Conservation (phyloP, 2,797 vertebrate species). For the Xenopus petersii region DNA sequence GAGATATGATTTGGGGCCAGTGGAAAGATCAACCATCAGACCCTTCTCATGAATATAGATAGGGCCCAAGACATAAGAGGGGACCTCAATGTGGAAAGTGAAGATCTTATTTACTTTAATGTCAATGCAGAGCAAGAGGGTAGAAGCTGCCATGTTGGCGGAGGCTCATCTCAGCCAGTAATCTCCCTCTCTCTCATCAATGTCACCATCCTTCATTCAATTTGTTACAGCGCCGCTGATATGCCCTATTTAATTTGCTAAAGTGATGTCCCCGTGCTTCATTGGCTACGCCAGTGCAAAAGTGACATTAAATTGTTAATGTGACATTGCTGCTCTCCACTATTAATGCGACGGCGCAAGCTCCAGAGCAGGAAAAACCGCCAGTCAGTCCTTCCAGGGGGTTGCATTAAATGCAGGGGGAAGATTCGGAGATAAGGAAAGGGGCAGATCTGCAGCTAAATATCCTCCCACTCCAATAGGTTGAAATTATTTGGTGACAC, state of each 20-base stretch:
- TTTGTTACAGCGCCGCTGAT: conserved; percentile 36
- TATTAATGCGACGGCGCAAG: conserved; percentile 19
- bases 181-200: conserved; percentile 7
- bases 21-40: too few species aligned
- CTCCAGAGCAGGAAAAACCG: background rate
- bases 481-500: background rate
- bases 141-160: too few species aligned
- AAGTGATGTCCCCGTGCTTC: conserved; percentile 39
- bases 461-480: background rate
- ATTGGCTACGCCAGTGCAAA: conserved; percentile 38
- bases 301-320: conserved; percentile 44
- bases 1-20: too few species aligned
- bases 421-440: too few species aligned
- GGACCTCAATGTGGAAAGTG: too few species aligned
- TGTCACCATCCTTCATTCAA: conserved; percentile 41
- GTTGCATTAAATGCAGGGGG: too few species aligned
- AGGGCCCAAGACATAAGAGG: too few species aligned
- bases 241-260: conserved; percentile 44
- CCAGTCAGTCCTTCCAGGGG: too few species aligned
- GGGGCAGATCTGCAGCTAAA: background rate
- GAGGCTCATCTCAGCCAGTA: background rate
- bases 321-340: conserved; percentile 37
- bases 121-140: too few species aligned
- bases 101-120: too few species aligned
- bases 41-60: too few species aligned